Base-by-base conservation (phyloP, 2,113 vertebrate species). In the Anser cygnoides region DNA sequence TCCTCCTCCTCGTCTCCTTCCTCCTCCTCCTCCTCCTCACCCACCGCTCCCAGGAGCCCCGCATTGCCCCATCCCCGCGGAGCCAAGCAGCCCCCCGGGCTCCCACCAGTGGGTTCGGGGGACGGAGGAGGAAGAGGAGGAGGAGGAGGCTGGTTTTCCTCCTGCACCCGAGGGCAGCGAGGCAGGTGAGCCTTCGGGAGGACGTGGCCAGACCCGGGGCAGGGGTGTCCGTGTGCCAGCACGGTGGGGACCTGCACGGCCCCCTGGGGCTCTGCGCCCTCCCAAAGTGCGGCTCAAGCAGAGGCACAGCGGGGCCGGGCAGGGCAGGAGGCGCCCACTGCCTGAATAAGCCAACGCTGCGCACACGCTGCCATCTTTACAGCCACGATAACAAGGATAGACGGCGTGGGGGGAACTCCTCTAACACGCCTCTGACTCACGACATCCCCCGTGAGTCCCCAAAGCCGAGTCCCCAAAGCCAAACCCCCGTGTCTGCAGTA, bases 331-430 rank as follows among this genome's bases (percentile, higher is more conserved):
- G 17, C 12, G 70, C 31, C 57, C 20, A 2, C 3, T 14, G 14
- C 3, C 1, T 39, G 72, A 31, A 41, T 37, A 57, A 54, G 10
- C 37, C 49, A 6, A 0, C 2, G 41, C 28, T 3, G 7, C 33
- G 44, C 71, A 4, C 2, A 9, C 18, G 46, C 70, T 44, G 55
- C 57, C 65, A 19, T 17, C 31, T 17, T 59, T 39, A 2, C 1
- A 0, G 8, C 0, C 1, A 0, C 10, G 61, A 14, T 25, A 31
- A 10, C 0, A 1, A n/a, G 26, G 33, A 13, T 0, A 2, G 22
- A 35, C 29, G 3, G 9, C 23, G 8, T 11, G 1, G 61, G 10
- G 41, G 5, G 33, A 62, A 8, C 26, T 19, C 49, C 35, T 0
- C 23, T 0, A 3, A 25, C 9, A 10, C 15, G 3, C 15, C 11